Conservation (phyloP, 2,888 invertebrate genomes). For the Parasteatoda lunata region DNA sequence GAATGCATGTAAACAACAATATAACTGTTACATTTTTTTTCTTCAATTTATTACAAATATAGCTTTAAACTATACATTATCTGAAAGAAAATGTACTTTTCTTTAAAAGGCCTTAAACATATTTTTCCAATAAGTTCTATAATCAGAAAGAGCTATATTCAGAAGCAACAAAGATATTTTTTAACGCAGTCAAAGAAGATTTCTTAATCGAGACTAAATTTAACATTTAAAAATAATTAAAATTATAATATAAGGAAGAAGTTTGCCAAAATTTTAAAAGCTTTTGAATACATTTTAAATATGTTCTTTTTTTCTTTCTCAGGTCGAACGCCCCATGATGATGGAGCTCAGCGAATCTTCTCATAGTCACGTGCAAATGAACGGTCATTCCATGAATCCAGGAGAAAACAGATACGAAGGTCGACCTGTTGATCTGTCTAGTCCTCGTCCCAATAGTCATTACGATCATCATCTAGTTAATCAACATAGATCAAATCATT, state of each 20-base stretch:
- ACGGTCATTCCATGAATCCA: slow-evolving; percentile 52
- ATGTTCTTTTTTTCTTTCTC: background rate
- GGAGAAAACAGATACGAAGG: slow-evolving; percentile 50
- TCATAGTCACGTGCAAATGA: slow-evolving; percentile 58
- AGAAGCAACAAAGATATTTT: too few relatives aligned
- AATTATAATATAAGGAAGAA: too few relatives aligned
- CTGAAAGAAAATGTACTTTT: too few relatives aligned
- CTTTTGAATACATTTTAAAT: too few relatives aligned
- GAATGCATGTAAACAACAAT: background rate
- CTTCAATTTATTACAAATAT: background rate
- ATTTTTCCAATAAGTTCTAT: too few relatives aligned
- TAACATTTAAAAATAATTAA: too few relatives aligned
- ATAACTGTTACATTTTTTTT: background rate
- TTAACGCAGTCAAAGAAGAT: too few relatives aligned
- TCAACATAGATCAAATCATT: slow-evolving; percentile 27
- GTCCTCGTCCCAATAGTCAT: slow-evolving; percentile 61
- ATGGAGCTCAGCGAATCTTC: slow-evolving; percentile 65
- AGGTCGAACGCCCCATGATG: slow-evolving; percentile 59
- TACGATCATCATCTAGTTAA: slow-evolving; percentile 41
- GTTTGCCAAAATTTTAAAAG: too few relatives aligned
- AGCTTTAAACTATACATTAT: too few relatives aligned
- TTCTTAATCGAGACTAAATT: too few relatives aligned
- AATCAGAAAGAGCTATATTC: too few relatives aligned
- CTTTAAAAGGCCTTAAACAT: too few relatives aligned
- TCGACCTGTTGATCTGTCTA: slow-evolving; percentile 64